Base-by-base conservation (phyloP, 64 coral and sea anemone species). In the Orbicella faveolata region DNA sequence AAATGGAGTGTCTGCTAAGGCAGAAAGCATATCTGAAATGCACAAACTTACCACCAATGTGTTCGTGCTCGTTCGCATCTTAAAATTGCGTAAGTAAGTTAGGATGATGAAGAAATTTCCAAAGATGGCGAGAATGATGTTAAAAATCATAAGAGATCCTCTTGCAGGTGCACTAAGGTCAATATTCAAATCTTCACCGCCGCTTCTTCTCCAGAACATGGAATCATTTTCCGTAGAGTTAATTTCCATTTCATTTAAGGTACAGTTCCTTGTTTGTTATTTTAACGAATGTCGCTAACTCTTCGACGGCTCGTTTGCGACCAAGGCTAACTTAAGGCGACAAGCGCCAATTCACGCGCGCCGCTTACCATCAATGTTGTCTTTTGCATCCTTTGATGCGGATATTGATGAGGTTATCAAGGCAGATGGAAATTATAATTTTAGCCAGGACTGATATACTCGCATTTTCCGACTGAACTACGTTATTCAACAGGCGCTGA, bases 21-120 rank as follows among this genome's bases (percentile, higher is more conserved):
- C 89, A 35, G 94, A 96, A 30, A 96, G 78, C 34, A 96, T 26
- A n/a, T 96, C 94, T 23, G 94, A 88, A 48, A 74, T 70, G 41
- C 91, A 93, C 81, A 96, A 37, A 36, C 93, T 96, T 17, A 96
- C 88, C 33, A 96, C 94, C 20, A 96, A 69, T 30, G 94, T 96
- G 37, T 96, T 96, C 1, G 94, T 96, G 44, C 84, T 84, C 23
- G 91, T 96, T 52, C 94, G 88, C 94, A 96, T 96, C 87, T 96
- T 96, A 18, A 93, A 90, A 52, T 89, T 96, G 9, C 90, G 90
- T 81, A 87, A 93, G 66, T 90, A 96, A 61, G 94, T 75, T 3
- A 93, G 75, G n/a, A 93, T 83, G 87, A 93, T 96, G 26, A 93
- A 96, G 26, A 87, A 96, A 66, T 96, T 96, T 59, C 94, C 94